Evolutionary conservation across 2,888 invertebrate species (phyloP).

Genomic region (Trimorus sp.): DNA sequence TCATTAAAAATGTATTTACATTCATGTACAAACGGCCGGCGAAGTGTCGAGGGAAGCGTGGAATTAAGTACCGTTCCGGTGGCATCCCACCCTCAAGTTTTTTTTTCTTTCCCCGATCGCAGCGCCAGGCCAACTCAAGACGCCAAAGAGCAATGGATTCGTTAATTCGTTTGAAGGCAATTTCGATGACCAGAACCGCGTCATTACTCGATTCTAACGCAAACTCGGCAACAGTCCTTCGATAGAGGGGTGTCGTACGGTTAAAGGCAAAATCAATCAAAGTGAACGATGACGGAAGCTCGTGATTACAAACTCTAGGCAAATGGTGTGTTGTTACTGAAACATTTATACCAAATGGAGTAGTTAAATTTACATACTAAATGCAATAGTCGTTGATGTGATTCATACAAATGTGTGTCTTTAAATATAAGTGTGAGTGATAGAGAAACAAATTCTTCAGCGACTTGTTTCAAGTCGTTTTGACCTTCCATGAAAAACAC

Average conservation of each 20-base stretch:
- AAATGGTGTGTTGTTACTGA: slow-evolving; percentile 44
- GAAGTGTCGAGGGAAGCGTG: background rate
- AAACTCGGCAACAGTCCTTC: slow-evolving; percentile 28
- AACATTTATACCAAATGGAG: slow-evolving; percentile 60
- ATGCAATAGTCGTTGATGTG: slow-evolving; percentile 63
- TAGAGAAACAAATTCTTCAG: too few relatives aligned
- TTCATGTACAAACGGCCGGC: slow-evolving; percentile 42
- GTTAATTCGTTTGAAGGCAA: background rate
- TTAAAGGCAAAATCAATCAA: slow-evolving; percentile 60
- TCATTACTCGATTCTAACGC: slow-evolving; percentile 13
- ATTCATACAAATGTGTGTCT: slow-evolving; percentile 25
- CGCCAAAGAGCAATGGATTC: background rate
- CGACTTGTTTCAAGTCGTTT: too few relatives aligned
- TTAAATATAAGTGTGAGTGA: slow-evolving; percentile 6
- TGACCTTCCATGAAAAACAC: too few relatives aligned
- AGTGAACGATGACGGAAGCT: slow-evolving; percentile 49
- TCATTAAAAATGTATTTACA: slow-evolving; percentile 57
- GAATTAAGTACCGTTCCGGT: too few relatives aligned
- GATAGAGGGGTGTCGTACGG: slow-evolving; percentile 35
- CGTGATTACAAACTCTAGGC: slow-evolving; percentile 35
- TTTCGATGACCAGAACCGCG: background rate
- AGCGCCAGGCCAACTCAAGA: too few relatives aligned
- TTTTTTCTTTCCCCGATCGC: too few relatives aligned
- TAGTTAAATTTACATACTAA: slow-evolving; percentile 61
- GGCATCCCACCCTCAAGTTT: too few relatives aligned